Evolutionary conservation across 2,888 invertebrate genomes (phyloP), one percentile per base, ranked within the genome.

Genomic region (Ametastegia equiseti): DNA sequence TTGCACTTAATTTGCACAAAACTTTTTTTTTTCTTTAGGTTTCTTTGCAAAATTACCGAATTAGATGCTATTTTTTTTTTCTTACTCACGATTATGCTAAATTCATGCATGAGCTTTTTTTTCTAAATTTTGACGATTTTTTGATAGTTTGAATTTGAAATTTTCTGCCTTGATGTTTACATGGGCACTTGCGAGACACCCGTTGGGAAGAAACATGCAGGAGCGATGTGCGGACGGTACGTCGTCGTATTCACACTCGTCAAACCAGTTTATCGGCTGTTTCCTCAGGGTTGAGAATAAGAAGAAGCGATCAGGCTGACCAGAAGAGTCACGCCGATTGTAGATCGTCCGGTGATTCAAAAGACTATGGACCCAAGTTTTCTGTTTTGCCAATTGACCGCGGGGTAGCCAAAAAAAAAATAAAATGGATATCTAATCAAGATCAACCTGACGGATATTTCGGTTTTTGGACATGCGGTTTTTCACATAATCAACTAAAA

Each of bases 181-280:
- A 63, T 54, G 54, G 6, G n/a, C 6, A 15, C 19, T 63, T 63
- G 9, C 4, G 9, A 19, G n/a, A 39, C 71, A 71, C 71, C 71
- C 71, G 45, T 45, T 71, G 47, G 23, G 3, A 71, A 71, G 27
- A 19, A 23, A 36, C 67, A 11, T n/a, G 50, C 33, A 54, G 30
- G 36, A 75, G 50, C 50, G 54, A 71, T 42, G 71, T 71, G 47
- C 71, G 47, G 71, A 71, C 45, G 42, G 27, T 47, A 47, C 33
- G 54, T 33, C 75, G 54, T 33, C 42, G 60, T 39, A 60, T 78
- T 63, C 88, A 87, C 88, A 91, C 91, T 86, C 89, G 91, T 91
- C 91, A 91, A 91, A 91, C 91, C 91, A 91, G 91, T 91, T 91
- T 88, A 89, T 90, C 90, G 89, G 89, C 89, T 88, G 90, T 84